Conservation (phyloP, 2,113 vertebrate genomes). For the Argyrosomus japonicus region DNA sequence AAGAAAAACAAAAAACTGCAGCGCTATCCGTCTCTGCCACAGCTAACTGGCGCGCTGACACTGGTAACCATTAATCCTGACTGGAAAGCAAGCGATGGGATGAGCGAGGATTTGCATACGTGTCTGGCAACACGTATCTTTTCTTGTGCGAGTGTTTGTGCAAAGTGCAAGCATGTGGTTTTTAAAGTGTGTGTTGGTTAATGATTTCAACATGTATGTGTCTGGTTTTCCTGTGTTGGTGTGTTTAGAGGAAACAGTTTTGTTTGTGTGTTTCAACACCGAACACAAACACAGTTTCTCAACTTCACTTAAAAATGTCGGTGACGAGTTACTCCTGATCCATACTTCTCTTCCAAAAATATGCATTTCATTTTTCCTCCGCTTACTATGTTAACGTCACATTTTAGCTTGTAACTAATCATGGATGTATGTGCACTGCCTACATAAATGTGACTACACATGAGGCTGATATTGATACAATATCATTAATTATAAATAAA, state of each 20-base stretch:
- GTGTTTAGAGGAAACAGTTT: conserved; percentile 22
- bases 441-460: too few species aligned
- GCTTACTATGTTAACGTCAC: too few species aligned
- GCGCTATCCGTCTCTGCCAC: conserved; percentile 23
- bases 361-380: too few species aligned
- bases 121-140: neutral
- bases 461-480: too few species aligned
- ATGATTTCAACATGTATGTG: conserved; percentile 49
- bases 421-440: too few species aligned
- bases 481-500: too few species aligned
- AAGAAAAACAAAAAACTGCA: conserved; percentile 58
- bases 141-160: neutral
- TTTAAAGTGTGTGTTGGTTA: conserved; percentile 6
- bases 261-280: neutral
- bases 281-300: conserved; percentile 29
- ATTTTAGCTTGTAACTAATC: too few species aligned
- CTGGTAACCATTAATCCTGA: conserved; percentile 48
- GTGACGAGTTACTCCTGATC: neutral
- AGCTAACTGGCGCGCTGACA: conserved; percentile 38
- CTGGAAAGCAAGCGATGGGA: neutral
- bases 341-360: too few species aligned
- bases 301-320: conserved; percentile 4
- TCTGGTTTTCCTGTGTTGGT: conserved; percentile 8
- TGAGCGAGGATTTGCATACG: conserved; percentile 5
- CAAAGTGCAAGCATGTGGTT: conserved; percentile 20